Evolutionary conservation across 2,797 vertebrate genomes (phyloP).

Genomic region (Pogonophryne albipinna): DNA sequence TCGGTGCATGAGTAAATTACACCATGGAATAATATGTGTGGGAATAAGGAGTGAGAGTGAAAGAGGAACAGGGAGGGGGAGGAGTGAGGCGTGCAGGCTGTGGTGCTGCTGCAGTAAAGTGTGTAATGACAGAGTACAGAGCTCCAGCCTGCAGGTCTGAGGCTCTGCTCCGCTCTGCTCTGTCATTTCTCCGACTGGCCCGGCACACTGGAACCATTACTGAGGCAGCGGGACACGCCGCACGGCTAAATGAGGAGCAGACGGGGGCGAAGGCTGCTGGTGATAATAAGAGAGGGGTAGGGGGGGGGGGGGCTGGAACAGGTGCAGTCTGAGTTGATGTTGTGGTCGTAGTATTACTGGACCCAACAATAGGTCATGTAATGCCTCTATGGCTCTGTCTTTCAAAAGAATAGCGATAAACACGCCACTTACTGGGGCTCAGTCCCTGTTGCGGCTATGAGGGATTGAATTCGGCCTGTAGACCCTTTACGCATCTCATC

Average conservation of each 20-base stretch:
- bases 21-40: slow-evolving; percentile 57
- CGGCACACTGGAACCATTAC: slow-evolving; percentile 77
- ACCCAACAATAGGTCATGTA: too few species aligned
- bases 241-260: slow-evolving; percentile 71
- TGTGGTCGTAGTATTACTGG: background rate
- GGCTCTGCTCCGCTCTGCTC: slow-evolving; percentile 69
- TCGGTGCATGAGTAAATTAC: slow-evolving; percentile 50
- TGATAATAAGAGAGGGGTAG: slow-evolving; percentile 4
- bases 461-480: too few species aligned
- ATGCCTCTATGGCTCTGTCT: too few species aligned
- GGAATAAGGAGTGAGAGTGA: slow-evolving; percentile 71
- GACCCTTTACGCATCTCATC: too few species aligned
- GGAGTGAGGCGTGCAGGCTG: slow-evolving; percentile 59
- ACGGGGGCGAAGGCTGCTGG: slow-evolving; percentile 23
- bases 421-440: too few species aligned
- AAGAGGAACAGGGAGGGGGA: slow-evolving; percentile 42
- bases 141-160: slow-evolving; percentile 75
- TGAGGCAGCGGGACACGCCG: slow-evolving; percentile 62
- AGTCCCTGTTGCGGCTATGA: too few species aligned
- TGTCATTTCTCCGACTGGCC: slow-evolving; percentile 76
- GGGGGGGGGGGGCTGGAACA: slow-evolving; percentile 44
- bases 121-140: slow-evolving; percentile 82
- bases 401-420: too few species aligned
- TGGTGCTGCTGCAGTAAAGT: slow-evolving; percentile 72
- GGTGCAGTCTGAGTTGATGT: slow-evolving; percentile 47